Evolutionary conservation across 2,113 vertebrate species (phyloP).

Genomic region (Macrotis lagotis): DNA sequence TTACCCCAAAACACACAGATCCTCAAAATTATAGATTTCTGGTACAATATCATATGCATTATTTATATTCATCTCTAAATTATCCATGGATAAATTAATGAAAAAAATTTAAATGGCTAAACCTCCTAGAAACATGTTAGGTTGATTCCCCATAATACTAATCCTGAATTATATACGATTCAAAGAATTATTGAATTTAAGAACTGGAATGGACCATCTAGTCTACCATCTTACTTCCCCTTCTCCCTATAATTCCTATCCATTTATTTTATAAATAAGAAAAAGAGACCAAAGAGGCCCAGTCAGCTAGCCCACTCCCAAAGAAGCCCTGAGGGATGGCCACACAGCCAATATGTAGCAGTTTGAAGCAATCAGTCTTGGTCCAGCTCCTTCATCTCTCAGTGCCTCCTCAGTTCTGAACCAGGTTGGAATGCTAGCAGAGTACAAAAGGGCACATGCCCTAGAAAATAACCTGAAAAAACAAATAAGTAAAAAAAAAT

Average conservation of each 20-base stretch:
- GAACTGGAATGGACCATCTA: not conserved
- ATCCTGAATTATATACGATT: not conserved
- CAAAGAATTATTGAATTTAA: not conserved
- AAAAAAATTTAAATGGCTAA: not conserved
- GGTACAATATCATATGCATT: not conserved
- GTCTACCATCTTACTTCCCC: not conserved
- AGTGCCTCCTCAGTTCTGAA: constrained; percentile 26
- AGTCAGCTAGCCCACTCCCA: not conserved
- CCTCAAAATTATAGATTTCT: not conserved
- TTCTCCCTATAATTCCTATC: not conserved
- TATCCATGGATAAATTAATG: not conserved
- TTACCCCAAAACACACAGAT: not conserved
- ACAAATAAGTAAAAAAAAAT: not conserved
- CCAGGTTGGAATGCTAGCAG: not conserved
- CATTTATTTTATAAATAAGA: not conserved
- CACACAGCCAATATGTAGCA: not conserved
- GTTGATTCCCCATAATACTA: not conserved
- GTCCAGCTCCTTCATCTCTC: not conserved
- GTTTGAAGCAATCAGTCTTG: not conserved
- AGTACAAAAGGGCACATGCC: not conserved
- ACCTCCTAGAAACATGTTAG: not conserved
- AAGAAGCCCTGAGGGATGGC: not conserved
- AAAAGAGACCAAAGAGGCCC: not conserved
- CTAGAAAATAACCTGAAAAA: constrained; percentile 22
- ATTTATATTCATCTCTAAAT: not conserved